These are phyloP conservation scores for Patella depressa DNA, from an alignment of 2,888 invertebrate species.

Conservation along the genomic window DNA sequence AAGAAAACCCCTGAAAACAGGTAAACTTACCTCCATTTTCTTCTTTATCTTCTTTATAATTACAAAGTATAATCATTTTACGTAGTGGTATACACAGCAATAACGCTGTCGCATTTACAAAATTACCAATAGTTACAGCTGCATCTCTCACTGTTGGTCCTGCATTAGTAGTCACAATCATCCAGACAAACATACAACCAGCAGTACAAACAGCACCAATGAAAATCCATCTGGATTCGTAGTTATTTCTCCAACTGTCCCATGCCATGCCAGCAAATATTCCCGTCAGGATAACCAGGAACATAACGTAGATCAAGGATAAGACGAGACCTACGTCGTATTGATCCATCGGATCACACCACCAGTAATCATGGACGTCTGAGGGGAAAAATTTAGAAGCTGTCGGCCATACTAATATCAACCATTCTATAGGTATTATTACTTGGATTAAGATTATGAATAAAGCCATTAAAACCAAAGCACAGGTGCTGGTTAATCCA, in stretches of 20 bases:
- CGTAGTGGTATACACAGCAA: slow-evolving; percentile 69
- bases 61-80: slow-evolving; percentile 64
- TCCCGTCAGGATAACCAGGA: slow-evolving; percentile 69
- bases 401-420: slow-evolving; percentile 69
- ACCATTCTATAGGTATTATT: slow-evolving; percentile 71
- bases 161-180: slow-evolving; percentile 68
- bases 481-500: slow-evolving; percentile 63
- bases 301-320: slow-evolving; percentile 71
- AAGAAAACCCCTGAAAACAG: no score
- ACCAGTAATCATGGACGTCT: slow-evolving; percentile 55
- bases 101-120: slow-evolving; percentile 69
- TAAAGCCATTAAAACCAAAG: slow-evolving; percentile 66
- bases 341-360: slow-evolving; percentile 59
- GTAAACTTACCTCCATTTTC: slow-evolving; percentile 21
- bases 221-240: slow-evolving; percentile 70
- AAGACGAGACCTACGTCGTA: slow-evolving; percentile 70
- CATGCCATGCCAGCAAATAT: slow-evolving; percentile 70
- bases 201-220: slow-evolving; percentile 59
- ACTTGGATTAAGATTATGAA: slow-evolving; percentile 67
- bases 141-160: slow-evolving; percentile 64
- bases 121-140: slow-evolving; percentile 70
- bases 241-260: slow-evolving; percentile 69
- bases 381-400: slow-evolving; percentile 47
- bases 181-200: slow-evolving; percentile 71
- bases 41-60: slow-evolving; percentile 43